Conservation (phyloP, 2,797 vertebrate genomes). For the Sebastiscus tertius region DNA sequence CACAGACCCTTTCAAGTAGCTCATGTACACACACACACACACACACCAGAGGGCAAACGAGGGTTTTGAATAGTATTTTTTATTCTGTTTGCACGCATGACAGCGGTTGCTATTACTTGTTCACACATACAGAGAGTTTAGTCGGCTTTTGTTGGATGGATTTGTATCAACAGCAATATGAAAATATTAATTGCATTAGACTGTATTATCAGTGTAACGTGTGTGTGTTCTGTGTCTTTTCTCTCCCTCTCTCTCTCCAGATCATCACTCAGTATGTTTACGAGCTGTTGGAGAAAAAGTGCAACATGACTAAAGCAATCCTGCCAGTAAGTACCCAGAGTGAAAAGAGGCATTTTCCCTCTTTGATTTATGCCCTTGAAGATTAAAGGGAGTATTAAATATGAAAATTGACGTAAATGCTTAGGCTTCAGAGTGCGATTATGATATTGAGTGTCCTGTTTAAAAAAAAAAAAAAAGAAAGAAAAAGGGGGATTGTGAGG, state of each 20-base stretch:
- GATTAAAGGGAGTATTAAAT: slow-evolving; percentile 79
- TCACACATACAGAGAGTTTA: slow-evolving; percentile 45
- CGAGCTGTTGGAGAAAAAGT: slow-evolving; percentile 92
- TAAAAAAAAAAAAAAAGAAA: slow-evolving; percentile 36
- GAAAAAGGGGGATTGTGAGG: slow-evolving; percentile 56
- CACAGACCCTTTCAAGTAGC: slow-evolving; percentile 73
- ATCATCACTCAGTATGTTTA: slow-evolving; percentile 97
- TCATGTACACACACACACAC: slow-evolving; percentile 23
- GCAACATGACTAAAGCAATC: slow-evolving; percentile 92
- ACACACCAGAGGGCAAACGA: slow-evolving; percentile 63
- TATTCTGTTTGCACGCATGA: slow-evolving; percentile 62
- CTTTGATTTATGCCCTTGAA: slow-evolving; percentile 74
- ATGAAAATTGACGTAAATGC: slow-evolving; percentile 75
- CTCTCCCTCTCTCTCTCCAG: slow-evolving; percentile 73
- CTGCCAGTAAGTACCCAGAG: slow-evolving; percentile 91
- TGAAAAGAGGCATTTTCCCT: slow-evolving; percentile 59
- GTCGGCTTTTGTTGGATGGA: slow-evolving; percentile 52
- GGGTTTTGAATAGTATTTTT: slow-evolving; percentile 58
- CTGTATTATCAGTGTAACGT: slow-evolving; percentile 39
- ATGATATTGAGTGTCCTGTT: slow-evolving; percentile 68
- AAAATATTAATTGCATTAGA: slow-evolving; percentile 48
- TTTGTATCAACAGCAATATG: slow-evolving; percentile 53
- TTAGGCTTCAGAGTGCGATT: slow-evolving; percentile 65
- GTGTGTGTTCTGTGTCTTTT: slow-evolving; percentile 49
- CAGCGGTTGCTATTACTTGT: slow-evolving; percentile 56